Conservation (phyloP, 53 echinoderm and acorn worm genomes). For the Crossaster papposus region DNA sequence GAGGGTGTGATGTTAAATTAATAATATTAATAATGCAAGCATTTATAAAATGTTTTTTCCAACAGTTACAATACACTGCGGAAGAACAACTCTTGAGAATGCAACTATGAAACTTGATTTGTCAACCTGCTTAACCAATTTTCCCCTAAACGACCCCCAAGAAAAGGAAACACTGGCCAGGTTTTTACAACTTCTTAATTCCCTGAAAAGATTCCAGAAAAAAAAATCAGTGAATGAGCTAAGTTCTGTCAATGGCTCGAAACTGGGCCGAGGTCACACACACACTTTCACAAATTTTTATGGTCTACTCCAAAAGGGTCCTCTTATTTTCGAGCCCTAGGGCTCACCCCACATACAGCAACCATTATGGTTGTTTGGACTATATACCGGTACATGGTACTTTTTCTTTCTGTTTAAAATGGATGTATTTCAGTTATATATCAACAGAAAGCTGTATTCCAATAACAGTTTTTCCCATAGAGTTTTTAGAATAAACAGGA, state of each 20-base stretch:
- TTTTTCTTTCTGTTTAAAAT: background rate
- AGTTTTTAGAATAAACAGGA: too few relatives aligned
- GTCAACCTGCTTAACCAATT: background rate
- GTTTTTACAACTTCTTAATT: conserved; percentile 10
- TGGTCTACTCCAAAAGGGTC: conserved; percentile 43
- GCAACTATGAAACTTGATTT: background rate
- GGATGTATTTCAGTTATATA: background rate
- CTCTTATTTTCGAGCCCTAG: background rate
- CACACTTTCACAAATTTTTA: conserved; percentile 9
- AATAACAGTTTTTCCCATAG: too few relatives aligned
- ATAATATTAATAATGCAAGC: too few relatives aligned
- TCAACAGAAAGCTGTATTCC: background rate
- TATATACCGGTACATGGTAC: background rate
- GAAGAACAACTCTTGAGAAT: too few relatives aligned
- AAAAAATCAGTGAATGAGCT: background rate
- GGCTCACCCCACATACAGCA: background rate
- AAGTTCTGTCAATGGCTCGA: background rate
- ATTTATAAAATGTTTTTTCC: too few relatives aligned
- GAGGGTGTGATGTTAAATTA: too few relatives aligned
- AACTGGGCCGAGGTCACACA: conserved; percentile 34
- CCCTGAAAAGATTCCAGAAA: conserved; percentile 15
- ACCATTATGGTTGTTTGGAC: conserved; percentile 23
- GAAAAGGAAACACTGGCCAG: conserved; percentile 16
- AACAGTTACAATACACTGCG: too few relatives aligned
- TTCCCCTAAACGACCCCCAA: background rate